These are phyloP conservation scores for Ptiloglossa arizonensis DNA, from an alignment of 1,140 invertebrate species.

Conservation along the genomic window DNA sequence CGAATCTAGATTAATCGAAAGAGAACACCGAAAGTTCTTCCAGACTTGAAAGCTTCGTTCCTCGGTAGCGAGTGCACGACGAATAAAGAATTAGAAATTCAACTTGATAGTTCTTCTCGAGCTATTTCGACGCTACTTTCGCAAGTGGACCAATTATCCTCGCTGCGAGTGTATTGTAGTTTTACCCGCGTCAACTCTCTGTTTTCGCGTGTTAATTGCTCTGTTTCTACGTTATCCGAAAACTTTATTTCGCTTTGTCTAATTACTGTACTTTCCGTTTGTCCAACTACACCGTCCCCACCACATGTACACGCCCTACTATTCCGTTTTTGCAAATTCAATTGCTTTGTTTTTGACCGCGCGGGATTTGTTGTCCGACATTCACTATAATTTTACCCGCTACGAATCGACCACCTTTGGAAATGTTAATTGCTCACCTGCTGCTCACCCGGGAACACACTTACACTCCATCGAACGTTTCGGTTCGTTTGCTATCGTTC, in stretches of 20 bases:
- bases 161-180: background rate
- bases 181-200: background rate
- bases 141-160: background rate
- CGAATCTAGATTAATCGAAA: too few relatives aligned
- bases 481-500: too few relatives aligned
- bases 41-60: too few relatives aligned
- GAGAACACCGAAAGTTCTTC: too few relatives aligned
- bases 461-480: background rate
- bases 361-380: too few relatives aligned
- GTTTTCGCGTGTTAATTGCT: conserved; percentile 3
- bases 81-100: too few relatives aligned
- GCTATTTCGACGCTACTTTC: background rate
- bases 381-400: too few relatives aligned
- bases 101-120: background rate
- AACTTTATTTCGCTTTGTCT: conserved; percentile 21
- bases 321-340: background rate
- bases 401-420: background rate
- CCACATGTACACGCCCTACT: background rate
- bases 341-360: too few relatives aligned
- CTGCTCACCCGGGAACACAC: too few relatives aligned
- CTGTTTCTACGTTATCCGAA: background rate
- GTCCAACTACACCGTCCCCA: background rate
- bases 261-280: conserved; percentile 10
- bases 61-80: background rate
- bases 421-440: background rate